Evolutionary conservation across 1,140 invertebrate species (phyloP), one percentile per base, ranked within the genome.

Genomic region (Drosophila persimilis): DNA sequence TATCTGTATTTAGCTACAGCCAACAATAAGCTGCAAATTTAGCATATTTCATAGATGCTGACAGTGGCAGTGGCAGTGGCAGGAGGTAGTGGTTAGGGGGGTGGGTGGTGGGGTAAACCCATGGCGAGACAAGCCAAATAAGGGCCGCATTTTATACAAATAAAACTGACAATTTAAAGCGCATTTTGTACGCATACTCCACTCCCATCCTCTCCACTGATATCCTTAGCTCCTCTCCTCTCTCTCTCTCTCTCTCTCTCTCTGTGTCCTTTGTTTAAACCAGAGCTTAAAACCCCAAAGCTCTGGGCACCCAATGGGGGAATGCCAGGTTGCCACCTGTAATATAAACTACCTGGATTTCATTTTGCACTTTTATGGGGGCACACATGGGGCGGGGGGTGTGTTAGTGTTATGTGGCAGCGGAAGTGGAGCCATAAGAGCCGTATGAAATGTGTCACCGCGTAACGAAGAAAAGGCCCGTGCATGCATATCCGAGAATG

Each of bases 121-220:
- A 39, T 39, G 66, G 63, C 63, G 66, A 77, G 59, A 79, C 67
- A 73, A 85, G 81, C 64, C 66, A 80, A 86, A 86, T 86, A 86
- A 86, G 86, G 60, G 77, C 77, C 71, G 67, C 81, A 86, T 81
- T 86, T 81, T 77, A 77, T 81, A 81, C 77, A 86, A 86, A 86
- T 86, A 86, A 88, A 86, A 86, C 84, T 81, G 75, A 72, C 73
- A 85, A 86, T 85, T 85, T 85, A 80, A 86, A 80, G 64, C 77
- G 24, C 66, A 55, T 58, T 76, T 51, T 57, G 58, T 73, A 1
- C 61, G n/a, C 69, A 8, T 52, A 35, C 65, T 39, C 31, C 29
- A 31, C 29, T 2, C 7, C 6, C 31, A 20, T 41, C 57, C 43
- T 31, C 51, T 48, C 35, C 26, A 41, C 0, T 31, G 26, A 61